phyloP scores from a whole-genome alignment of 2,888 invertebrate species.

The Lacanobia wlatinum region DNA sequence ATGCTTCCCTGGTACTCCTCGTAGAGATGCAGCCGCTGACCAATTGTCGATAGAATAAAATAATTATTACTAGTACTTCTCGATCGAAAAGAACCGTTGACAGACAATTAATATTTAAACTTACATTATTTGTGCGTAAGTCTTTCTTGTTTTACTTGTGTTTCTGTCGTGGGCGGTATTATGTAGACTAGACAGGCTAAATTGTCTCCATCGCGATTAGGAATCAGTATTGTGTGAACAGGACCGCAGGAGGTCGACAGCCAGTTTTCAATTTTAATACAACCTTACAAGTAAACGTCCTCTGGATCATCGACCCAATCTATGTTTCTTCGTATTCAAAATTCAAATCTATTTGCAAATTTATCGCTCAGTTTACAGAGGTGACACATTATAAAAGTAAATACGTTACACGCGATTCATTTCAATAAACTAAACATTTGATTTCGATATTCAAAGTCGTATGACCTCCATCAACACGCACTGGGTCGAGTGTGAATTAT shows the following conservation, averaged over 20 bases:
- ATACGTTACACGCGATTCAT: background rate
- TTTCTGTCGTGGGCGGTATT: background rate
- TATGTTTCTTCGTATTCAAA: background rate
- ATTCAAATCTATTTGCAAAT: conserved; percentile 4
- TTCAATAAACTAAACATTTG: conserved; percentile 7
- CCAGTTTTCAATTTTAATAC: background rate
- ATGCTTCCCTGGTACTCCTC: conserved; percentile 1
- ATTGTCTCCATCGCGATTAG: conserved; percentile 18
- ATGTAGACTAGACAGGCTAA: background rate
- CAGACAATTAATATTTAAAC: background rate
- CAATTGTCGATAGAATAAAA: conserved; percentile 4
- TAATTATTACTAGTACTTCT: background rate
- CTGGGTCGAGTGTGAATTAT: background rate
- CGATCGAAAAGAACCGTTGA: background rate
- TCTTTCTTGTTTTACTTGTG: conserved; percentile 3
- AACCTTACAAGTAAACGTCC: background rate
- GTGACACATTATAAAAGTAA: background rate
- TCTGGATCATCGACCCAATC: background rate
- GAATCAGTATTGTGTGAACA: conserved; percentile 13
- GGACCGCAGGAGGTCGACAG: background rate
- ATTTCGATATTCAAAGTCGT: background rate
- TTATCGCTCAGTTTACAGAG: background rate
- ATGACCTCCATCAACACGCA: background rate
- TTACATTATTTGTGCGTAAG: background rate
- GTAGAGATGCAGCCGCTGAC: background rate